Evolutionary conservation across 2,797 vertebrate genomes (phyloP).

Genomic region (Danio albolineatus): DNA sequence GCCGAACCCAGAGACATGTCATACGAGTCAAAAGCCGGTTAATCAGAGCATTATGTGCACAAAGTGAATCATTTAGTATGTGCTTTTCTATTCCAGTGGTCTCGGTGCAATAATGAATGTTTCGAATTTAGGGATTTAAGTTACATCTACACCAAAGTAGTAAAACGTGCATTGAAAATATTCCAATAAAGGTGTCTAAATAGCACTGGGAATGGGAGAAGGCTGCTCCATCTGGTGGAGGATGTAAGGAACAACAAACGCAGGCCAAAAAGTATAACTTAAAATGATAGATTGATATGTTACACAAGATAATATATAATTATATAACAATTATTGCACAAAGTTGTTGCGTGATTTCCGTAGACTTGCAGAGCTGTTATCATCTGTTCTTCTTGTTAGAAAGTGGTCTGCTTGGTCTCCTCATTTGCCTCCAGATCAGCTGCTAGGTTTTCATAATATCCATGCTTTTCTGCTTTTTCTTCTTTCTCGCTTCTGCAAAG

Average conservation of each 20-base stretch:
- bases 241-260: neutral
- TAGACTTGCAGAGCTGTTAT: neutral
- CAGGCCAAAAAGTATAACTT: neutral
- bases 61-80: neutral
- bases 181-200: neutral
- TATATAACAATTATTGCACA: slow-evolving; percentile 7
- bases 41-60: slow-evolving; percentile 43
- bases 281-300: neutral
- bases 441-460: slow-evolving; percentile 46
- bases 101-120: slow-evolving; percentile 15
- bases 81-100: neutral
- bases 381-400: slow-evolving; percentile 33
- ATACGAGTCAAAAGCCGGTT: slow-evolving; percentile 29
- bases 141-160: slow-evolving; percentile 14
- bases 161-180: neutral
- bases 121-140: neutral
- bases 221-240: slow-evolving; percentile 38
- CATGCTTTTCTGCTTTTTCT: neutral
- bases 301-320: neutral
- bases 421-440: neutral
- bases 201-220: neutral
- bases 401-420: slow-evolving; percentile 32
- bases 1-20: slow-evolving; percentile 29
- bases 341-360: slow-evolving; percentile 11
- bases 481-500: slow-evolving; percentile 58